Conservation (phyloP, 2,888 invertebrate species). For the Trichogramma dendrolimi region DNA sequence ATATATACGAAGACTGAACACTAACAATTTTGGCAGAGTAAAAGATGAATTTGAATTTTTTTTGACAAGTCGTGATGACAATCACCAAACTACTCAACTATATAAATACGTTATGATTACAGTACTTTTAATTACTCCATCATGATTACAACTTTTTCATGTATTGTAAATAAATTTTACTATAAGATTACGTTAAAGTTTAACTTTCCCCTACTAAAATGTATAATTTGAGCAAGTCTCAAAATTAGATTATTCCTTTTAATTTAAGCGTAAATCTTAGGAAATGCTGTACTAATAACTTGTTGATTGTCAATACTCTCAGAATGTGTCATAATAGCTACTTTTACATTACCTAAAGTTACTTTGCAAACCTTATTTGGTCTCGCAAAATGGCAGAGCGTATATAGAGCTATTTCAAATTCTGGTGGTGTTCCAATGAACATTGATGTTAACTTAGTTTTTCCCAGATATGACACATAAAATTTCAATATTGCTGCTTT, state of each 20-base stretch:
- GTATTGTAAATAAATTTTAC: conserved; percentile 8
- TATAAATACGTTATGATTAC: neutral
- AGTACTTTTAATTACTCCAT: neutral
- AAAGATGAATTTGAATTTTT: conserved; percentile 7
- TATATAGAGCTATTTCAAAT: conserved; percentile 59
- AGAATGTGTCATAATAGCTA: conserved; percentile 50
- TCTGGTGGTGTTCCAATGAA: conserved; percentile 58
- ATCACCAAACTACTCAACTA: too few relatives aligned
- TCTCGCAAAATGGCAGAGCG: conserved; percentile 56
- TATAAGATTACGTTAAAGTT: conserved; percentile 14
- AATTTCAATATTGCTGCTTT: conserved; percentile 45
- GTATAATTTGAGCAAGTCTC: too few relatives aligned
- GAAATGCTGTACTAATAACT: conserved; percentile 20
- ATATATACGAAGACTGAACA: conserved; percentile 22
- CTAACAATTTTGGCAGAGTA: conserved; percentile 3
- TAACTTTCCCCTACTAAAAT: too few relatives aligned
- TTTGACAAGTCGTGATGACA: neutral
- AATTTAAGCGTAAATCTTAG: conserved; percentile 23
- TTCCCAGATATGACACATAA: conserved; percentile 46
- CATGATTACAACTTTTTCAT: neutral
- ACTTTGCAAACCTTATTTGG: conserved; percentile 53
- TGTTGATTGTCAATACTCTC: conserved; percentile 17
- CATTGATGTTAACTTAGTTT: conserved; percentile 50
- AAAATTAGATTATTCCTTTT: too few relatives aligned
- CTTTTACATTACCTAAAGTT: conserved; percentile 44